phyloP scores from a whole-genome alignment of 2,797 vertebrate genomes.

The Cossypha heuglini region DNA sequence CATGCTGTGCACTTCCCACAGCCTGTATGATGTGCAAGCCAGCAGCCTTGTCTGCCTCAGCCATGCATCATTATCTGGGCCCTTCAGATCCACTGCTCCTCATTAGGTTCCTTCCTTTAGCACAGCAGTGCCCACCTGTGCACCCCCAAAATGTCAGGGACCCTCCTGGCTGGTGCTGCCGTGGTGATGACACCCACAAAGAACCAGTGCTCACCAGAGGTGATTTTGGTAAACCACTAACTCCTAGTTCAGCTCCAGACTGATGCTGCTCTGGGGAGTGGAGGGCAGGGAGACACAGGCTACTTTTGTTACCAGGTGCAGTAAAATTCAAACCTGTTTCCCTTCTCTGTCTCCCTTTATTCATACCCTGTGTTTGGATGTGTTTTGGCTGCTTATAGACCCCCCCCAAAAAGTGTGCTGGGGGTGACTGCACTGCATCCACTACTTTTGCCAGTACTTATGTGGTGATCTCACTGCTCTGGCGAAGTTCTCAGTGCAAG shows the following conservation, averaged over 20 bases:
- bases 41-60: not conserved
- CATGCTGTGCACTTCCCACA: not conserved
- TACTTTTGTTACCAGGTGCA: not conserved
- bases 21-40: not conserved
- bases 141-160: not conserved
- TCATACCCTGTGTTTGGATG: not conserved
- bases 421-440: not conserved
- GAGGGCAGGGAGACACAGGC: not conserved
- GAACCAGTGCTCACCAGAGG: not conserved
- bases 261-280: not conserved
- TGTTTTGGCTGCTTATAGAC: not conserved
- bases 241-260: not conserved
- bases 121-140: not conserved
- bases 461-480: not conserved
- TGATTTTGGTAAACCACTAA: not conserved
- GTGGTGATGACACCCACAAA: not conserved
- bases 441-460: not conserved
- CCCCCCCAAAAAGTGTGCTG: fast-evolving
- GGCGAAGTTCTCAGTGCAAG: not conserved
- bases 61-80: not conserved
- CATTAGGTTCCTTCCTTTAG: not conserved
- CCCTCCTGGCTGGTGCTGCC: not conserved
- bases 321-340: not conserved
- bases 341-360: not conserved
- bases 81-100: not conserved